Conservation (phyloP, 2,113 vertebrate genomes). For the Rhynchomys soricoides region DNA sequence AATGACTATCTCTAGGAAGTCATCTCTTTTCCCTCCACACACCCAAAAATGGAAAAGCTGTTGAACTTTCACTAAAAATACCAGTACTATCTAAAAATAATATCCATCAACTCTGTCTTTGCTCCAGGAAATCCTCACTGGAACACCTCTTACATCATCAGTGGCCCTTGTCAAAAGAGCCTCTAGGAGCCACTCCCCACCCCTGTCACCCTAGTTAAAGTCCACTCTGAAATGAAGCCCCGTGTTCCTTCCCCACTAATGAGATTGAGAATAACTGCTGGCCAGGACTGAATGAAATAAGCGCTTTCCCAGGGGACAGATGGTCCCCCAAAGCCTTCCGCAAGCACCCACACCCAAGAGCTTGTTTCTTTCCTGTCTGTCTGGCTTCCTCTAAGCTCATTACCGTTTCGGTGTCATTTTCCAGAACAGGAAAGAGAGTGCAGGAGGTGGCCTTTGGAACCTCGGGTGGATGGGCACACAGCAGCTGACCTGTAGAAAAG, state of each 20-base stretch:
- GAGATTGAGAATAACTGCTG: slow-evolving; percentile 49
- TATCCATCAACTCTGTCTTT: slow-evolving; percentile 19
- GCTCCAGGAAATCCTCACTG: slow-evolving; percentile 70
- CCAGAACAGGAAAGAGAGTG: slow-evolving; percentile 75
- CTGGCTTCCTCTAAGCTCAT: slow-evolving; percentile 71
- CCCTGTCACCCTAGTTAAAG: slow-evolving; percentile 12
- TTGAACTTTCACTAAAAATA: slow-evolving; percentile 80
- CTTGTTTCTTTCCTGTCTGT: slow-evolving; percentile 72
- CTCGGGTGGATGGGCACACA: slow-evolving; percentile 53
- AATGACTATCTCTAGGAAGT: slow-evolving; percentile 63
- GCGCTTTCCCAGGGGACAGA: slow-evolving; percentile 33
- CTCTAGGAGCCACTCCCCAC: not conserved
- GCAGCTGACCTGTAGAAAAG: slow-evolving; percentile 64
- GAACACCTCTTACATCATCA: slow-evolving; percentile 18
- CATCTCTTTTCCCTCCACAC: slow-evolving; percentile 5
- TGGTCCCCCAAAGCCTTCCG: slow-evolving; percentile 56
- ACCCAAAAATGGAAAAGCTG: slow-evolving; percentile 5
- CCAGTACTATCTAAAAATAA: slow-evolving; percentile 72
- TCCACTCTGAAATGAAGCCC: slow-evolving; percentile 56
- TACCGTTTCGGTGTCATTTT: slow-evolving; percentile 59
- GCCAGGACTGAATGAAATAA: slow-evolving; percentile 38
- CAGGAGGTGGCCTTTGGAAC: slow-evolving; percentile 60
- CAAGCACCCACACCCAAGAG: not conserved
- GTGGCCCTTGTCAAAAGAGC: not conserved
- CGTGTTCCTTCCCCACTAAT: slow-evolving; percentile 32